A percentile compares a stretch with the other conserved stretches of the same genome.
Evolutionary conservation across 53 echinoderm and acorn worm genomes (phyloP).

Genomic region (Astropecten irregularis): DNA sequence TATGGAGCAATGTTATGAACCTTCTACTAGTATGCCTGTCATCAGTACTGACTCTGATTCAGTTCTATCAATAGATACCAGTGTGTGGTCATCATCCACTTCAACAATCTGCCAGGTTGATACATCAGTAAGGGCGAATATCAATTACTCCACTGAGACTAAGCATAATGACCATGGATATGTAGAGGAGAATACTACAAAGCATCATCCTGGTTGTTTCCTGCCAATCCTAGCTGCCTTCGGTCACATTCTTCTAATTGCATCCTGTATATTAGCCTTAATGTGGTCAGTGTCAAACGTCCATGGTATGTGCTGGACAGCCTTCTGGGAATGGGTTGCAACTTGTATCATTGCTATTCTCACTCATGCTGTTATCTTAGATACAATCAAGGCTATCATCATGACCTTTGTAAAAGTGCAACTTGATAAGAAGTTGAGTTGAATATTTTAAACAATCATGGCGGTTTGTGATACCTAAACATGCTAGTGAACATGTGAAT

Average conservation of each 20-base stretch:
- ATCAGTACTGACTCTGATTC: background rate
- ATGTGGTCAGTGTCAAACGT: slow-evolving; percentile 18
- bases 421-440: background rate
- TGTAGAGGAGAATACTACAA: background rate
- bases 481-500: background rate
- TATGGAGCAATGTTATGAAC: background rate
- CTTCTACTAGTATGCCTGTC: background rate
- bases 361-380: slow-evolving; percentile 28
- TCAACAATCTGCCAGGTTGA: background rate
- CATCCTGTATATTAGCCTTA: background rate
- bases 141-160: background rate
- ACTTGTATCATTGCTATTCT: slow-evolving; percentile 33
- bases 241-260: slow-evolving; percentile 17
- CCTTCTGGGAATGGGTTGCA: slow-evolving; percentile 42
- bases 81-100: background rate
- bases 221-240: background rate
- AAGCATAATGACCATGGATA: background rate
- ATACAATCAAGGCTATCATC: slow-evolving; percentile 3
- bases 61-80: background rate
- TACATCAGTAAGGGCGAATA: too few species aligned
- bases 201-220: background rate
- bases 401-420: background rate
- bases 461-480: too few species aligned
- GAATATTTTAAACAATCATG: too few species aligned
- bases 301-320: slow-evolving; percentile 20